These are phyloP conservation scores for Calidris pugnax DNA, from an alignment of 2,113 vertebrate genomes.

Conservation along the genomic window DNA sequence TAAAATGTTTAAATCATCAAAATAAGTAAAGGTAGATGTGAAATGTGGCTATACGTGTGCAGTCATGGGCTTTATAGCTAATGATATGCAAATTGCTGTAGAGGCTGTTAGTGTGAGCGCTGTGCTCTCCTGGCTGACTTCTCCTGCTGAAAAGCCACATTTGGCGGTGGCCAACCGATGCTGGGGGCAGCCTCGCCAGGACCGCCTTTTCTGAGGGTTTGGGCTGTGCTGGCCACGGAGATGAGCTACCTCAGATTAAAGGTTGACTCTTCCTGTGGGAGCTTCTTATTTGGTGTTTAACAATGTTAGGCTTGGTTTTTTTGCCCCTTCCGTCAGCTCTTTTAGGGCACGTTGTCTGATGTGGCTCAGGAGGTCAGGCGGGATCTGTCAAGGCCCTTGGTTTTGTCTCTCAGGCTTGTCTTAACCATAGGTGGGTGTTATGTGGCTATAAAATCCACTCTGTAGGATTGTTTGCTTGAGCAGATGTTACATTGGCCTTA, in stretches of 20 bases:
- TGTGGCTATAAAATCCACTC: background rate
- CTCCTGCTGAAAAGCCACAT: background rate
- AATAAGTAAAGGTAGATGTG: background rate
- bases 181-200: background rate
- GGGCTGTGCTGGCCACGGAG: background rate
- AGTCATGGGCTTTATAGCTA: background rate
- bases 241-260: background rate
- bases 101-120: background rate
- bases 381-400: background rate
- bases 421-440: slow-evolving; percentile 5
- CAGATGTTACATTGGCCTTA: slow-evolving; percentile 42
- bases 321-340: background rate
- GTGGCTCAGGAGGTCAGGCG: background rate
- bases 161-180: background rate
- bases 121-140: background rate
- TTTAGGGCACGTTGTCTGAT: background rate
- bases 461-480: background rate
- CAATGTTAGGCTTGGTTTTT: background rate
- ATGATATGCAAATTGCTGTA: background rate
- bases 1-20: background rate
- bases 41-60: background rate
- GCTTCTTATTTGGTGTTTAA: background rate
- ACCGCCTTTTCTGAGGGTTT: background rate
- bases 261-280: background rate
- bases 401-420: background rate